Base-by-base conservation (phyloP, 2,113 vertebrate genomes). In the Hippocampus guttulatus region DNA sequence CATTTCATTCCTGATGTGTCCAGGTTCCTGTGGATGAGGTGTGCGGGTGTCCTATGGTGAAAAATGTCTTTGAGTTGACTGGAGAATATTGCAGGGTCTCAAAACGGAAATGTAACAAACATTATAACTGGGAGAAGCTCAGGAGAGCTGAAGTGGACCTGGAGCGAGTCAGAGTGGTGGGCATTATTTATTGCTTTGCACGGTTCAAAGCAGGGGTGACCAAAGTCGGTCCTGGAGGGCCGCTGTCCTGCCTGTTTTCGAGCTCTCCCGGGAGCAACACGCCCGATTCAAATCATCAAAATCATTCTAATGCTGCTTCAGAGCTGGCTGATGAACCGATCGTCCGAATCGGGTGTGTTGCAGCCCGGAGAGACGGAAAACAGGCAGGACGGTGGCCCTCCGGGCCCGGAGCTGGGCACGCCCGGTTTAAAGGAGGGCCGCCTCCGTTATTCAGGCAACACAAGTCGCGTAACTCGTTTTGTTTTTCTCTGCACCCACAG, bases 51-150 rank as follows among this genome's bases (percentile, higher is more conserved):
- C 95, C 95, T 68, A 85, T 97, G 27, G 95, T 96, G 20, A 93
- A 93, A 52, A 93, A 96, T 15, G 95, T 97, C n/a, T 97, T 96
- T 83, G 94, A 95, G 75, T 90, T 93, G 58, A 96, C 95, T 0
- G 95, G 94, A 71, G 95, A 97, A 0, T 96, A 95, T 78, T 97
- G 95, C 84, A 91, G 93, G 20, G 91, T 96, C 33, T 90, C 95
- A 8, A 97, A 97, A 78, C 92, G 95, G 25, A 95, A 96, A 74
- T 97, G 95, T 80, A 97, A 96, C 87, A 93, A 93, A 40, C 95
- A 97, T 83, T 97, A 97, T 81, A 95, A 95, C 86, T 97, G 95
- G 95, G 95, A 97, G 84, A 97, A 97, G 81, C 91, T 97, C 1
- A 83, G 95, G n/a, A 90, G 95, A 25, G 95, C 95, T 0, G 95